phyloP scores from a whole-genome alignment of 2,797 vertebrate species.

The Cryptoblepharus egeriae region DNA sequence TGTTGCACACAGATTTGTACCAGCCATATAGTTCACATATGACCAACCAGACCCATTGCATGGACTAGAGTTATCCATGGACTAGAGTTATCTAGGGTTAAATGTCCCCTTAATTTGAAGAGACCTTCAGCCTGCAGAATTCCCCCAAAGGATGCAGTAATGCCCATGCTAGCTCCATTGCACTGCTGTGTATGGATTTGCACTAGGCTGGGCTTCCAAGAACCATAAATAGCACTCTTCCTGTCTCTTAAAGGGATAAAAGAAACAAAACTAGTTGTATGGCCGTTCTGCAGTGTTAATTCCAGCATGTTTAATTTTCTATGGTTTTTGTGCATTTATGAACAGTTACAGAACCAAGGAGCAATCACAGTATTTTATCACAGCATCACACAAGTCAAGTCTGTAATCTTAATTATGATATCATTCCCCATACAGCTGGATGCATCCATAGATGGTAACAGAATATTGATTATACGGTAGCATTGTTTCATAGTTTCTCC shows the following conservation, averaged over 20 bases:
- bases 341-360: not conserved
- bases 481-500: not conserved
- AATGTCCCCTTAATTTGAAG: too few species aligned
- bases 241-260: not conserved
- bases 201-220: not conserved
- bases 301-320: not conserved
- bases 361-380: not conserved
- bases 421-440: not conserved
- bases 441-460: not conserved
- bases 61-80: too few species aligned
- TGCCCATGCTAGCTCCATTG: too few species aligned
- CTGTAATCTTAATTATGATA: not conserved
- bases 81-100: too few species aligned
- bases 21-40: not conserved
- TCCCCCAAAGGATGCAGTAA: too few species aligned
- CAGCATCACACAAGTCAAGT: not conserved
- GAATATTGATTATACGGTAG: not conserved
- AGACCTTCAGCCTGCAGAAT: too few species aligned
- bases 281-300: not conserved
- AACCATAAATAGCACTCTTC: not conserved
- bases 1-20: not conserved
- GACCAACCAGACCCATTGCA: too few species aligned
- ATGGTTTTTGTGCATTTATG: not conserved
- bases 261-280: not conserved
- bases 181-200: too few species aligned